Conservation (phyloP, 2,797 vertebrate species). For the Amblyopsis hoosieri region DNA sequence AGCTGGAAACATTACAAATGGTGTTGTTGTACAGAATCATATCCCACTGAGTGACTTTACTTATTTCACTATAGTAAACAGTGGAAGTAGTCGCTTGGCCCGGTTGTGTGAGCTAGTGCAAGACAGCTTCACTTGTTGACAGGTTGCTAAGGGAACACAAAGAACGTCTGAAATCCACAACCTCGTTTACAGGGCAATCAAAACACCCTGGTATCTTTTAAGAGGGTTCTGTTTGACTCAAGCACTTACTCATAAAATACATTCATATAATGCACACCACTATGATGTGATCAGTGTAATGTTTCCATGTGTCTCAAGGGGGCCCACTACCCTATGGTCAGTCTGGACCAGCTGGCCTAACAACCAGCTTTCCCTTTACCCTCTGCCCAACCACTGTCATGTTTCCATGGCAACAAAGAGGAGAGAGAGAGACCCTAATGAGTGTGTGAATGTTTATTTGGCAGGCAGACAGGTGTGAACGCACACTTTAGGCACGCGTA, state of each 20-base stretch:
- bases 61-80: constrained; percentile 12
- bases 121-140: constrained; percentile 51
- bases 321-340: constrained; percentile 56
- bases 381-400: constrained; percentile 68
- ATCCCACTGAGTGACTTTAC: not conserved
- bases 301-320: constrained; percentile 43
- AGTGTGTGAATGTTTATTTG: constrained; percentile 56
- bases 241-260: no score
- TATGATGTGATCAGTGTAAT: no score
- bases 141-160: constrained; percentile 28
- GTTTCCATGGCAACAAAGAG: constrained; percentile 85
- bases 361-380: constrained; percentile 57
- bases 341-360: constrained; percentile 70
- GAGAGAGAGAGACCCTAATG: constrained; percentile 52
- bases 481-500: constrained; percentile 13
- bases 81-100: constrained; percentile 19
- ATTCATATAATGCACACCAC: no score
- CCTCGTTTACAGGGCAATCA: constrained; percentile 23
- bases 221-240: no score
- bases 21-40: constrained; percentile 7
- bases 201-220: constrained; percentile 5
- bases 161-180: constrained; percentile 26
- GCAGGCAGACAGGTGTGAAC: constrained; percentile 47
- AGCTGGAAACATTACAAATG: not conserved
- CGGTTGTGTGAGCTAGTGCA: constrained; percentile 18